Conservation (phyloP, 2,797 vertebrate genomes). For the Anguilla pacifica region DNA sequence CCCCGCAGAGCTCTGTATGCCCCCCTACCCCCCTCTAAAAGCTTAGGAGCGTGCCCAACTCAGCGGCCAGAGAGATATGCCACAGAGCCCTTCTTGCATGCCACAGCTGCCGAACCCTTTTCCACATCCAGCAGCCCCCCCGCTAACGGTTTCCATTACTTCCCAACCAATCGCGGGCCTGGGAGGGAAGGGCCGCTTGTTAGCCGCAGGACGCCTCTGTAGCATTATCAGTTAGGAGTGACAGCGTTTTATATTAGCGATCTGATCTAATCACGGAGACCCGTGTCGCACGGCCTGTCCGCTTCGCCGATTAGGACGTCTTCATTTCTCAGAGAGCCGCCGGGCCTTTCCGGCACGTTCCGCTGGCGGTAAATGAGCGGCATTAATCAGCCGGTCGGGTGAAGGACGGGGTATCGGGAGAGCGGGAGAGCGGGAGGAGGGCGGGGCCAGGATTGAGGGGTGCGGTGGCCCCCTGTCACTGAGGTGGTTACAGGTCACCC, state of each 20-base stretch:
- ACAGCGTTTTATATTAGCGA: conserved; percentile 27
- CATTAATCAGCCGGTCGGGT: neutral
- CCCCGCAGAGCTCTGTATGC: too few species aligned
- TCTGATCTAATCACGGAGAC: conserved; percentile 23
- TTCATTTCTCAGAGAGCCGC: conserved; percentile 23
- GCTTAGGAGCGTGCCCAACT: too few species aligned
- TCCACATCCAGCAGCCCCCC: too few species aligned
- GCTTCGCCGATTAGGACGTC: conserved; percentile 10
- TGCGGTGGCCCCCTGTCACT: neutral
- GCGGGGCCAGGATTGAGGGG: neutral
- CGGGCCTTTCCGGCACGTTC: neutral
- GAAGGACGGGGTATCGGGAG: neutral
- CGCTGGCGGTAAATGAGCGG: neutral
- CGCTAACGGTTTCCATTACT: conserved; percentile 7
- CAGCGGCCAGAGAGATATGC: too few species aligned
- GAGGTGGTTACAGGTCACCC: neutral
- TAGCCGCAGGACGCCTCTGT: conserved; percentile 4
- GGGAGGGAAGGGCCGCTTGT: neutral
- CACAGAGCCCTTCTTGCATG: too few species aligned
- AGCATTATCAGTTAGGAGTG: conserved; percentile 28
- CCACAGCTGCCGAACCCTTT: too few species aligned
- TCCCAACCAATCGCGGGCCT: conserved; percentile 13
- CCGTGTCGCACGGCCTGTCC: conserved; percentile 2
- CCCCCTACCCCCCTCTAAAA: too few species aligned
- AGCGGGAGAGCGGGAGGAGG: neutral